Evolutionary conservation across 2,888 invertebrate species (phyloP), one percentile per base, ranked within the genome.

Genomic region (Hirtodrosophila histrioides): DNA sequence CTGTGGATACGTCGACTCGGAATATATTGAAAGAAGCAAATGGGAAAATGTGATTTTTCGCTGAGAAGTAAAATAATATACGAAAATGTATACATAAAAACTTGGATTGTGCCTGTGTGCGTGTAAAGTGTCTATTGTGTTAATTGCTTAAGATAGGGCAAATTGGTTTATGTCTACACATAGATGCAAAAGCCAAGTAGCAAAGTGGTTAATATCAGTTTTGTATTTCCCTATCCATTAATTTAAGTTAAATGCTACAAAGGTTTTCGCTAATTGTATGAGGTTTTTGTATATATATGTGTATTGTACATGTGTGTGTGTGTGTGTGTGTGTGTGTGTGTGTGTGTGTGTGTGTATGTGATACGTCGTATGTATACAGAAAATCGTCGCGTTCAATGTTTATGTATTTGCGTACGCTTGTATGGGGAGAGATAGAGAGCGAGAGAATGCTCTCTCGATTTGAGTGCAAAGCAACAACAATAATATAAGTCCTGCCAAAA

Each of bases 351-450:
- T 27, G 36, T 50, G 36, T 48, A 49, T 48, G 41, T 49, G 36
- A 66, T 40, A 40, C 27, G 44, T 55, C 63, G 46, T 83, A 64
- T 80, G 74, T 79, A 69, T 68, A 69, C 50, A 60, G 63, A 63
- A 67, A 63, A 64, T 56, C 56, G 64, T 65, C 41, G 48, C 54
- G 48, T 57, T 61, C 62, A 76, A 60, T 67, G 72, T 72, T 71
- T 71, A 56, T 55, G 63, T 63, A 54, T 56, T 58, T 58, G 46
- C 39, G 61, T 58, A 27, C 40, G 66, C 54, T 40, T 56, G 39
- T 35, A 29, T 8, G 51, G 37, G 24, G 41, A 31, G 11, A 37
- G 45, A 17, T 29, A 33, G 17, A 31, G 35, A n/a, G 40, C 11
- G 35, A 35, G 44, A 44, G 35, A 51, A 8, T 39, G 41, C 44